Evolutionary conservation across 2,888 invertebrate genomes (phyloP).

Genomic region (Cyclophora albipunctata): DNA sequence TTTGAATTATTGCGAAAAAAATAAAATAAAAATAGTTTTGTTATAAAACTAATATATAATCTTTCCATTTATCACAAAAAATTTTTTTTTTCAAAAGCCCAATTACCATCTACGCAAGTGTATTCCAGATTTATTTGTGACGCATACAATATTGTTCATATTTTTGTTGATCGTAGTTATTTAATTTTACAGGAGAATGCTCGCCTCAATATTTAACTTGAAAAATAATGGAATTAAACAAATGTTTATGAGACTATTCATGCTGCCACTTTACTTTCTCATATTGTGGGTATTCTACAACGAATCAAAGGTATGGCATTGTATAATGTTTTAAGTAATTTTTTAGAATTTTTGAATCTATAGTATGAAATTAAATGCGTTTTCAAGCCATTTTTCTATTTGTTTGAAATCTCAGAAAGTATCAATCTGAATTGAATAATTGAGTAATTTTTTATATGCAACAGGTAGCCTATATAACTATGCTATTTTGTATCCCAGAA

Average conservation of each 20-base stretch:
- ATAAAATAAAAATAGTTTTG: too few species aligned
- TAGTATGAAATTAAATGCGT: background rate
- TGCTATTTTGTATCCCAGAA: too few species aligned
- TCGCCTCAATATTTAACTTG: conserved; percentile 86
- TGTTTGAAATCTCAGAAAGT: background rate
- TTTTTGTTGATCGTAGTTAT: too few species aligned
- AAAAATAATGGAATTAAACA: conserved; percentile 84
- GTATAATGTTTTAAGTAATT: background rate
- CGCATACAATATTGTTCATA: too few species aligned
- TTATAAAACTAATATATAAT: too few species aligned
- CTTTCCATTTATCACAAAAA: too few species aligned
- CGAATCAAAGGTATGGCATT: conserved; percentile 70
- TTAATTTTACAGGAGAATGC: conserved; percentile 77
- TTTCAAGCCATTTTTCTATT: background rate
- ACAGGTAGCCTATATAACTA: too few species aligned
- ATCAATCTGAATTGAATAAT: background rate
- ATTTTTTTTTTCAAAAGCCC: too few species aligned
- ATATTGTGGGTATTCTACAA: conserved; percentile 88
- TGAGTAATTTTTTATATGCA: too few species aligned
- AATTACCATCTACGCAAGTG: too few species aligned
- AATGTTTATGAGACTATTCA: conserved; percentile 82
- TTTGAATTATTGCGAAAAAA: too few species aligned
- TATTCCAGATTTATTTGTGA: too few species aligned
- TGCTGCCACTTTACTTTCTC: conserved; percentile 84
- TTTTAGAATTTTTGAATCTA: background rate